These are phyloP conservation scores for Glyptemys insculpta DNA, from an alignment of 2,797 vertebrate species.

Conservation along the genomic window DNA sequence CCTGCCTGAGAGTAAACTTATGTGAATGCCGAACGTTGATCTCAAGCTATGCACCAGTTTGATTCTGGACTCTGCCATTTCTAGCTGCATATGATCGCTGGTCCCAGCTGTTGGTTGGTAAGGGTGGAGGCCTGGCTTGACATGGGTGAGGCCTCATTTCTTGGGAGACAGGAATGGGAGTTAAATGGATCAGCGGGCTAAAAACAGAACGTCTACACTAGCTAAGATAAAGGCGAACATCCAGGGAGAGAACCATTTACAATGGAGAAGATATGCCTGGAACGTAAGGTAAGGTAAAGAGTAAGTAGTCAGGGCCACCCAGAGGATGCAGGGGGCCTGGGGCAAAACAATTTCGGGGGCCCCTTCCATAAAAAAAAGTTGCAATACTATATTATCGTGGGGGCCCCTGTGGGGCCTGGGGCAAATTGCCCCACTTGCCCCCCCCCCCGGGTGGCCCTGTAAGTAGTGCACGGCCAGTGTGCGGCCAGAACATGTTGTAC, in stretches of 20 bases:
- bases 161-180: neutral
- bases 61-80: neutral
- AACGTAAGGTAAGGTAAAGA: neutral
- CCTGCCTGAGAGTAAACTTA: neutral
- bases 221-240: neutral
- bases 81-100: neutral
- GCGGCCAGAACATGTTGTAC: neutral
- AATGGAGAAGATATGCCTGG: neutral
- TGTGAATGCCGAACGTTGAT: neutral
- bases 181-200: neutral
- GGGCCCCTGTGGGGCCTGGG: too few species aligned
- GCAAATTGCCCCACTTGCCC: too few species aligned
- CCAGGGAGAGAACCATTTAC: neutral
- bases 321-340: too few species aligned
- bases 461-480: neutral
- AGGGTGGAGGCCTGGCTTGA: neutral
- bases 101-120: neutral
- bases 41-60: neutral
- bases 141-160: neutral
- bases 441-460: too few species aligned
- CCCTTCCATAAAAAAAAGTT: too few species aligned
- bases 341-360: too few species aligned
- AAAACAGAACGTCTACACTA: neutral
- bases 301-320: too few species aligned
- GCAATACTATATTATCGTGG: too few species aligned